Percentiles rank a stretch among this genome's conserved stretches.
phyloP scores from a whole-genome alignment of 2,888 invertebrate species.

The Chaitophorus viminalis region DNA sequence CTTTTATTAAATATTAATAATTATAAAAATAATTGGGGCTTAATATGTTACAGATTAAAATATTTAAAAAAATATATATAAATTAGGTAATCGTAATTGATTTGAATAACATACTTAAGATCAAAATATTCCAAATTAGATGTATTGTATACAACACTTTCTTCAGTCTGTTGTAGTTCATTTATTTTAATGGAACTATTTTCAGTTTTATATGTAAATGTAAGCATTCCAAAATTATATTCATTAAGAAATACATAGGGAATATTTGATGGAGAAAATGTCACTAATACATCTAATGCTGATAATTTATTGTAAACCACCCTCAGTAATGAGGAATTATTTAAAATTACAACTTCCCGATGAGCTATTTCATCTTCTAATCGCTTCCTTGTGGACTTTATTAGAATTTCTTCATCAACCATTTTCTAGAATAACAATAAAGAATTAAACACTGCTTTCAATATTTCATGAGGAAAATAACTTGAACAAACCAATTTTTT shows the following conservation, averaged over 20 bases:
- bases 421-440: conserved; percentile 32
- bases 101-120: conserved; percentile 25
- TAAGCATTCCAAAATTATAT: conserved; percentile 26
- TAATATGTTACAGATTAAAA: too few relatives aligned
- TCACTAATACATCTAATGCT: conserved; percentile 9
- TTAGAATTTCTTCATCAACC: not conserved
- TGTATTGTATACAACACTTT: not conserved
- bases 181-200: not conserved
- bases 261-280: conserved; percentile 31
- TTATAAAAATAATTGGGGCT: too few relatives aligned
- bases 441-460: not conserved
- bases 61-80: too few relatives aligned
- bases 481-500: not conserved
- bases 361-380: conserved; percentile 31
- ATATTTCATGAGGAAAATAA: not conserved
- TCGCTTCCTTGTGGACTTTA: not conserved
- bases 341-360: conserved; percentile 30
- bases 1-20: too few relatives aligned
- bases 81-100: not conserved
- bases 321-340: conserved; percentile 19
- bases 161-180: not conserved
- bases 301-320: conserved; percentile 16
- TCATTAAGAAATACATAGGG: conserved; percentile 37
- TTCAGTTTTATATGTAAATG: not conserved
- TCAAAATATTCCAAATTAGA: conserved; percentile 15